A percentile compares a stretch with the other conserved stretches of the same genome.
These are phyloP conservation scores for Gadopsis marmoratus DNA, from an alignment of 2,797 vertebrate species.

Conservation along the genomic window DNA sequence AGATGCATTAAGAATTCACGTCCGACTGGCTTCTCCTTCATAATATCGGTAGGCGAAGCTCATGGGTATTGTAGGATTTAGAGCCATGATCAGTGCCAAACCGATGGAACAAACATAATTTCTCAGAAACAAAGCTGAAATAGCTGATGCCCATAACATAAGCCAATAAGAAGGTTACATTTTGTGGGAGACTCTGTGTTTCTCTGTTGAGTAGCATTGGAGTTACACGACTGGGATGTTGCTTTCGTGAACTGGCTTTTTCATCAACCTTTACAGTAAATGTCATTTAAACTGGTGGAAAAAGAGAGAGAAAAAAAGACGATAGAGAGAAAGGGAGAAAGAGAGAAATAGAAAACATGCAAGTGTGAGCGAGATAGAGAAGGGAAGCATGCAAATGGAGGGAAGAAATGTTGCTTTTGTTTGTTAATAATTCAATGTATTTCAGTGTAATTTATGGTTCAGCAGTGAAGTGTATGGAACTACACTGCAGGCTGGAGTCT, in stretches of 20 bases:
- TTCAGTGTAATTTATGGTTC: slow-evolving; percentile 23
- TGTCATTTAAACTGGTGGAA: neutral
- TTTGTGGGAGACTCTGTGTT: neutral
- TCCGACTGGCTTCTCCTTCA: neutral
- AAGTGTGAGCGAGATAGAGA: neutral
- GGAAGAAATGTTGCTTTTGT: neutral
- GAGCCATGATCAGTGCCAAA: neutral
- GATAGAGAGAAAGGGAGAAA: neutral
- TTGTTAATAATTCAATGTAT: slow-evolving; percentile 10
- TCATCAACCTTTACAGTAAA: neutral
- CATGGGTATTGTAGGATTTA: neutral
- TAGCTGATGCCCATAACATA: neutral
- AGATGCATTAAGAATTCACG: slow-evolving; percentile 3
- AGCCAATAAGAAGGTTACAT: neutral
- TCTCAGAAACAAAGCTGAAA: slow-evolving; percentile 5
- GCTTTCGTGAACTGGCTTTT: slow-evolving; percentile 15
- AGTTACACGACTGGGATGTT: neutral
- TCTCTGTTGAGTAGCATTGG: neutral
- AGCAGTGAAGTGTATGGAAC: neutral
- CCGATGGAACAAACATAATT: neutral
- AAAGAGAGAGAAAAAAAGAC: neutral
- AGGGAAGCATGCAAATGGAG: neutral
- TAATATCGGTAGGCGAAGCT: neutral
- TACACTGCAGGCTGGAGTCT: neutral
- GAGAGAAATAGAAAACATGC: neutral